phyloP scores from a whole-genome alignment of 2,888 invertebrate species.

The Synanthedon formicaeformis region DNA sequence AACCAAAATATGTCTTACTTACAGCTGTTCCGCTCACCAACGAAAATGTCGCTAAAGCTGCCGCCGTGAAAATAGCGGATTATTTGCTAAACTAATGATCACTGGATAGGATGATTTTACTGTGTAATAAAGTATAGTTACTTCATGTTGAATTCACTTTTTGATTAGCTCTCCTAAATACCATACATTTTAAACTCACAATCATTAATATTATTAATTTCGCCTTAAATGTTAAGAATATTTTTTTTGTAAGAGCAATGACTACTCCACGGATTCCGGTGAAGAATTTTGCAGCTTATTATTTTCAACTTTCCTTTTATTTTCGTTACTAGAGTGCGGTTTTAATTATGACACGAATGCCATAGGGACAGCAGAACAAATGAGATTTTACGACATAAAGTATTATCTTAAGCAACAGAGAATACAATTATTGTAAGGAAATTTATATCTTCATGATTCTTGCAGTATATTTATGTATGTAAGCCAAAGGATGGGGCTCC shows the following conservation, averaged over 20 bases:
- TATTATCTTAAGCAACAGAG: not conserved
- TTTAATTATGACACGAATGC: no score
- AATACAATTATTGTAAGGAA: slow-evolving; percentile 4
- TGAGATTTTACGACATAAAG: not conserved
- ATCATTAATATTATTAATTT: no score
- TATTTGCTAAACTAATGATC: slow-evolving; percentile 19
- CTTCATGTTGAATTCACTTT: not conserved
- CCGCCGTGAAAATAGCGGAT: slow-evolving; percentile 26
- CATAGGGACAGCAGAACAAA: no score
- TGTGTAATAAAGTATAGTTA: not conserved
- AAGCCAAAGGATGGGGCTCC: slow-evolving; percentile 23
- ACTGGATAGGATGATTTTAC: no score
- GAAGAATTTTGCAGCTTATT: no score
- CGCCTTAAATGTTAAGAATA: no score
- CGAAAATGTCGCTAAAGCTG: slow-evolving; percentile 23
- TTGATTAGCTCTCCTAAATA: not conserved
- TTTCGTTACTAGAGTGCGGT: no score
- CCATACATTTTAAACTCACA: no score
- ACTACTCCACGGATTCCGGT: no score
- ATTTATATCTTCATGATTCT: slow-evolving; percentile 9
- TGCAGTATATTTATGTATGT: slow-evolving; percentile 18
- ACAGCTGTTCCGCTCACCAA: slow-evolving; percentile 31
- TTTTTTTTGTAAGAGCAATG: no score
- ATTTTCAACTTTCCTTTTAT: no score
- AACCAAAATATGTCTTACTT: slow-evolving; percentile 1